Base-by-base conservation (phyloP, 2,888 invertebrate genomes). In the Parnassius orleans region DNA sequence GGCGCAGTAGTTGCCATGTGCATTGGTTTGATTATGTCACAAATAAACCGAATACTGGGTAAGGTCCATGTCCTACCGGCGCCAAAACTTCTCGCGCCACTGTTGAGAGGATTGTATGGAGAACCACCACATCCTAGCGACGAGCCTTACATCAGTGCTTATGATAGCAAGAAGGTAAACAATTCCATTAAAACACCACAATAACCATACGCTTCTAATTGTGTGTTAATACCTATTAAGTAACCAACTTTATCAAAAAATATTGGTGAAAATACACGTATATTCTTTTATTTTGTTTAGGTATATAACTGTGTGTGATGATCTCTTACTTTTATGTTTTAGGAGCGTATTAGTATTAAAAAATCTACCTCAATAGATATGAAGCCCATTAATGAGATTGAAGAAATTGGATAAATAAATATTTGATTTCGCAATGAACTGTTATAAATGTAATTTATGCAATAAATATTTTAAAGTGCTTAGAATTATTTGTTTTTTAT, bases 11-110 rank as follows among this genome's bases (percentile, higher is more conserved):
- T 88, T 19, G 86, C 86, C 1, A 78, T 91, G 7, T 75, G 75
- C 55, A 80, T 85, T 1, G 91, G 90, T 0, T 72, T 78, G 14
- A 65, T 79, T 0, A 80, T 82, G 2, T 83, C 90, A 0, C 78
- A 82, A 41, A 58, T 85, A 1, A 80, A 81, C 63, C 74, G 82
- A 2, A 73, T 75, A 33, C 67, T 83, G 7, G 86, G 87, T 7
- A 77, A 75, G 19, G 80, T 87, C 0, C 78, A 89, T 58, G 72
- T 91, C 2, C 78, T 84, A 0, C 90, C 90, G 0, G 73, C 86
- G 2, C 87, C 87, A 0, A 90, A 86, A 60, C 83, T 96, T 0
- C 77, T 96, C n/a, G 95, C 96, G 0, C 96, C 96, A 0, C 94
- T 95, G 72, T 80, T 96, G 1, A 88, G 95, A 55, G 92, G 91